These are phyloP conservation scores for Eublepharis macularius DNA, from an alignment of 2,113 vertebrate genomes.

Conservation along the genomic window DNA sequence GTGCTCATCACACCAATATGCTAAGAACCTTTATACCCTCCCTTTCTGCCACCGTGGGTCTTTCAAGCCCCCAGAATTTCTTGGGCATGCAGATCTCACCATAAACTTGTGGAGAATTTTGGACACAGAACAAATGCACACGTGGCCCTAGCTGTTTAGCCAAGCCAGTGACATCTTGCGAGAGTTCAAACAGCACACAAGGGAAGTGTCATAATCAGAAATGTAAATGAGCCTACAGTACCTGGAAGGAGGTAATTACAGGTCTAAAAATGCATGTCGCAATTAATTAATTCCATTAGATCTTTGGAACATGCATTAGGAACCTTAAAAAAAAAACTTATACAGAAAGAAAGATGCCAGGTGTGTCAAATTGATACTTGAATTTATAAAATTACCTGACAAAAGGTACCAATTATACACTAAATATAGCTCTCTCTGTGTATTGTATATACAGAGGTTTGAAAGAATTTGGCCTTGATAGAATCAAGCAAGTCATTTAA, in stretches of 20 bases:
- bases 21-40: neutral
- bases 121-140: fast-evolving
- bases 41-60: neutral
- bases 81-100: neutral
- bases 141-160: conserved; percentile 7
- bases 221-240: conserved; percentile 37
- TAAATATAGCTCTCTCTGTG: conserved; percentile 19
- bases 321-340: conserved; percentile 21
- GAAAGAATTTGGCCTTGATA: neutral
- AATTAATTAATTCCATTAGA: conserved; percentile 51
- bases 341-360: conserved; percentile 26
- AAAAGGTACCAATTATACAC: conserved; percentile 23
- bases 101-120: conserved; percentile 2
- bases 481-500: conserved; percentile 6
- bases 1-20: neutral
- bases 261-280: conserved; percentile 35
- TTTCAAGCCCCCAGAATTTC: neutral
- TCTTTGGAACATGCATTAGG: conserved; percentile 13
- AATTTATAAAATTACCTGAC: conserved; percentile 32
- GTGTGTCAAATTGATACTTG: conserved; percentile 15
- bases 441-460: neutral
- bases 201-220: conserved; percentile 47
- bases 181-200: conserved; percentile 44
- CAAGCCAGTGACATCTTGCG: conserved; percentile 40
- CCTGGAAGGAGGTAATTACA: conserved; percentile 55